phyloP scores from a whole-genome alignment of 2,888 invertebrate species.

The Hypsopygia costalis region DNA sequence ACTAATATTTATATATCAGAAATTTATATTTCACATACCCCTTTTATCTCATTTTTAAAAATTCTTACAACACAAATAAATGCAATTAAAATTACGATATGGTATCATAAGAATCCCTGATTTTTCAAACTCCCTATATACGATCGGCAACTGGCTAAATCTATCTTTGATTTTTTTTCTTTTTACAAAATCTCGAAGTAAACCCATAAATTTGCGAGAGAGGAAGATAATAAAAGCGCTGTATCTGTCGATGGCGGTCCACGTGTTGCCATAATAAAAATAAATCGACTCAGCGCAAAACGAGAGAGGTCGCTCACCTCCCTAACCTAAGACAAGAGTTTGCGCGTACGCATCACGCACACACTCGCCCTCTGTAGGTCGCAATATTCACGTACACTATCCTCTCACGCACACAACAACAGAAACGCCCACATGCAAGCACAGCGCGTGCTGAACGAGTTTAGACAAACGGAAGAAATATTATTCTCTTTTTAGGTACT shows the following conservation, averaged over 20 bases:
- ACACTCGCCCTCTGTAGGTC: slow-evolving; percentile 47
- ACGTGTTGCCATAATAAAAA: slow-evolving; percentile 77
- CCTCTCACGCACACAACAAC: slow-evolving; percentile 33
- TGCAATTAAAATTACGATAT: no score
- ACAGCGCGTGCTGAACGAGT: slow-evolving; percentile 73
- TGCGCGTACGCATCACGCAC: slow-evolving; percentile 60
- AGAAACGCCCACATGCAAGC: slow-evolving; percentile 43
- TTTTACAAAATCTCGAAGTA: background rate
- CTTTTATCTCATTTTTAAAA: no score
- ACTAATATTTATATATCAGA: no score
- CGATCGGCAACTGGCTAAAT: background rate
- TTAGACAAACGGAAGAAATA: slow-evolving; percentile 80
- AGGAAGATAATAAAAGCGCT: slow-evolving; percentile 68
- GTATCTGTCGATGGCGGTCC: slow-evolving; percentile 49
- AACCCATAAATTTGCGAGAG: slow-evolving; percentile 33
- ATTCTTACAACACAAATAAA: no score
- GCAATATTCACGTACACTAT: slow-evolving; percentile 31
- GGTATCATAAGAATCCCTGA: no score
- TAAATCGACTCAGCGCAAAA: slow-evolving; percentile 72
- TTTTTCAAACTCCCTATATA: no score
- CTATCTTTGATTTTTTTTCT: background rate
- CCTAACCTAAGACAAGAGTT: slow-evolving; percentile 80
- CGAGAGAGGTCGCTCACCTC: slow-evolving; percentile 76
- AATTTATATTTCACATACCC: no score
- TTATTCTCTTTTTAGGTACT: slow-evolving; percentile 74